These are phyloP conservation scores for Clinocottus analis DNA, from an alignment of 2,113 vertebrate species.

Conservation along the genomic window DNA sequence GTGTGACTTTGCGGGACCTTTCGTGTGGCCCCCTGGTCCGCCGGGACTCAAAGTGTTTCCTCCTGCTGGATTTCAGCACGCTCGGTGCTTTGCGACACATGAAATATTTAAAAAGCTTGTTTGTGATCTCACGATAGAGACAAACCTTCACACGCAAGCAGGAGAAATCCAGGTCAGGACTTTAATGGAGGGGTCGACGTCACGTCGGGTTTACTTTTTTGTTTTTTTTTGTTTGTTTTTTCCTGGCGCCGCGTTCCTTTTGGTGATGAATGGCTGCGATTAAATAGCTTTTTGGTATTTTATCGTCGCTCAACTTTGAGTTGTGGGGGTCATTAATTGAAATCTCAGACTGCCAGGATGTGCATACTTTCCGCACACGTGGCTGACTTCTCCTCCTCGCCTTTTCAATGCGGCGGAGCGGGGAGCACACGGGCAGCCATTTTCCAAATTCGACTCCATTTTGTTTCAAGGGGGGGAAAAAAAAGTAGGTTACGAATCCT, in stretches of 20 bases:
- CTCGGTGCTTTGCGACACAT: conserved; percentile 69
- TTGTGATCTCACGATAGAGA: conserved; percentile 78
- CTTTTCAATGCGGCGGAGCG: conserved; percentile 36
- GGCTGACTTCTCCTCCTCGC: conserved; percentile 32
- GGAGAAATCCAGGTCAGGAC: conserved; percentile 82
- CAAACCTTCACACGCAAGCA: conserved; percentile 81
- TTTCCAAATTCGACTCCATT: conserved; percentile 82
- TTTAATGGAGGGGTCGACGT: conserved; percentile 56
- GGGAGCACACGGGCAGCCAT: conserved; percentile 72
- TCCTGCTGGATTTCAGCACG: conserved; percentile 64
- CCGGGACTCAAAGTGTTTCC: conserved; percentile 65
- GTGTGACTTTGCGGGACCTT: conserved; percentile 67
- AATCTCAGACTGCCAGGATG: conserved; percentile 39
- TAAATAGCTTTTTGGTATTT: conserved; percentile 40
- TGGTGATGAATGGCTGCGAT: conserved; percentile 45
- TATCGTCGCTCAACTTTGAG: conserved; percentile 32
- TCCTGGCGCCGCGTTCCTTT: conserved; percentile 16
- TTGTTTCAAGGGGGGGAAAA: conserved; percentile 62
- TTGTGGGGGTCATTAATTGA: conserved; percentile 52
- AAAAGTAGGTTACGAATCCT: conserved; percentile 67
- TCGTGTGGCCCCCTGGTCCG: conserved; percentile 49
- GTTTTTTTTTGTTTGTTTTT: background rate
- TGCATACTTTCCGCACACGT: conserved; percentile 41
- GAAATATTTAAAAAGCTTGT: conserved; percentile 79
- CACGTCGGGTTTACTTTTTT: conserved; percentile 11